Conservation (phyloP, 2,113 vertebrate genomes). For the Propithecus coquereli region DNA sequence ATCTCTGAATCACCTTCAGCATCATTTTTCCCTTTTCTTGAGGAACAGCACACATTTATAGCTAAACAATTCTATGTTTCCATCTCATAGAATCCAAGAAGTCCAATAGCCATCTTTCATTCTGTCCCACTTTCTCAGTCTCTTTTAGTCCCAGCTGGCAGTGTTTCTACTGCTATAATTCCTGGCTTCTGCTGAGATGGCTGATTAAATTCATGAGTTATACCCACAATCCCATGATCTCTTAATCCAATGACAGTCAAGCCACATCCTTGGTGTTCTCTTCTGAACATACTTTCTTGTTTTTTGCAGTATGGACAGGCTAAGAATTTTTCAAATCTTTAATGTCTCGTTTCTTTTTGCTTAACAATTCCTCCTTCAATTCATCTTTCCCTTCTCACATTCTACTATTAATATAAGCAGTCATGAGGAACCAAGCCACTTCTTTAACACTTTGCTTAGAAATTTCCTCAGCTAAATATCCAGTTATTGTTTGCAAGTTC, state of each 20-base stretch:
- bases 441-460: background rate
- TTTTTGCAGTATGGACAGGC: background rate
- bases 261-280: background rate
- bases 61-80: background rate
- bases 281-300: background rate
- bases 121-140: background rate
- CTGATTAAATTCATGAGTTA: background rate
- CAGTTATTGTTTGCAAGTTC: background rate
- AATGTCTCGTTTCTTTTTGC: background rate
- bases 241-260: background rate
- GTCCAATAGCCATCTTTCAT: background rate
- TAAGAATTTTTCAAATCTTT: slow-evolving; percentile 13
- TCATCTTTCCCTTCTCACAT: background rate
- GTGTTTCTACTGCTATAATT: background rate
- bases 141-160: background rate
- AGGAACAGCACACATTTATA: background rate
- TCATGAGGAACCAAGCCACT: background rate
- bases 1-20: background rate
- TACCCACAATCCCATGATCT: background rate
- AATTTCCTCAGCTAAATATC: background rate
- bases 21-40: background rate
- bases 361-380: background rate
- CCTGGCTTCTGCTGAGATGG: background rate
- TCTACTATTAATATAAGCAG: background rate
- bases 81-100: background rate